A percentile compares a stretch with the other conserved stretches of the same genome.
phyloP scores from a whole-genome alignment of 2,797 vertebrate genomes.

The Xenopus petersii region DNA sequence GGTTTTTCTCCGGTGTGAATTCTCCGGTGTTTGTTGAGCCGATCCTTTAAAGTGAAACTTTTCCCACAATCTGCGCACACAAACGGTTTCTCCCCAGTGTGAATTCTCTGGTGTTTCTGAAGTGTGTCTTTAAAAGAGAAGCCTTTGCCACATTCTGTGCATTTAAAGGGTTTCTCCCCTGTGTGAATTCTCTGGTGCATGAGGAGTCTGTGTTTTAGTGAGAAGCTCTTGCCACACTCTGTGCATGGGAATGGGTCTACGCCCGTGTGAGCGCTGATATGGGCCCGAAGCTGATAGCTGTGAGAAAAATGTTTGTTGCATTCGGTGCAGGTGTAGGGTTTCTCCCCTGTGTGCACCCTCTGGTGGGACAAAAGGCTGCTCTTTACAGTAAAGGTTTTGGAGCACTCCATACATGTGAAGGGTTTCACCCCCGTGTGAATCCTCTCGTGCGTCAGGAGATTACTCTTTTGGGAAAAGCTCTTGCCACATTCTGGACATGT shows the following conservation, averaged over 20 bases:
- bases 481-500: slow-evolving; percentile 14
- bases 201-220: slow-evolving; percentile 21
- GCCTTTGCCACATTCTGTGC: not conserved
- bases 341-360: slow-evolving; percentile 21
- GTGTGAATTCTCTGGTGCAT: slow-evolving; percentile 37
- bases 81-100: no score
- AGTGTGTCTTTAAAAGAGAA: no score
- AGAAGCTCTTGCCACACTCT: slow-evolving; percentile 47
- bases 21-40: no score
- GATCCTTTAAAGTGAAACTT: no score
- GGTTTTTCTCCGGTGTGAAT: no score
- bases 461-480: not conserved
- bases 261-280: no score
- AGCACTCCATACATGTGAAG: not conserved
- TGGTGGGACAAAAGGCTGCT: slow-evolving; percentile 12
- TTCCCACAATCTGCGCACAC: no score
- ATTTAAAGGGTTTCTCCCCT: slow-evolving; percentile 21
- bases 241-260: not conserved
- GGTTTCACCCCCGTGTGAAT: no score
- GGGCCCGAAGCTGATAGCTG: no score
- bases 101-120: no score
- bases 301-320: not conserved
- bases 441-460: not conserved
- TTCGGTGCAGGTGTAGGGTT: slow-evolving; percentile 20
- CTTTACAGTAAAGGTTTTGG: no score